Base-by-base conservation (phyloP, 2,888 invertebrate species). In the Lasioglossum pauxillum region DNA sequence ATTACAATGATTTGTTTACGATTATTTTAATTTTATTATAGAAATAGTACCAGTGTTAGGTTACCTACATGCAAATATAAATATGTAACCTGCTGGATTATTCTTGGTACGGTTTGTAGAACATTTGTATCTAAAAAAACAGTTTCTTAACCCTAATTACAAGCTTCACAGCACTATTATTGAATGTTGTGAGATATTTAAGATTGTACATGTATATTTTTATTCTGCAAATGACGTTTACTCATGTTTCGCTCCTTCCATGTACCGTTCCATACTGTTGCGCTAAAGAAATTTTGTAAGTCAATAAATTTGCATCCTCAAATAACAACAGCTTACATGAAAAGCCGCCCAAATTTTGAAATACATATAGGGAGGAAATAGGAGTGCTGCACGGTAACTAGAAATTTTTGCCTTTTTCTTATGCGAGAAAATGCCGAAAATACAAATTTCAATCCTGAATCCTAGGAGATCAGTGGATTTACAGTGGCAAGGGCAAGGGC, bases 281-380 rank as follows among this genome's bases (percentile, higher is more conserved):
- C 49, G 8, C 27, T 64, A 60, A 57, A 75, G 31, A 31, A 69
- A 8, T 53, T 53, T 23, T 23, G 8, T 53, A 53, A 78, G 35
- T 41, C 35, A 84, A 80, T 80, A 74, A 77, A 76, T 49, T 41
- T 57, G 44, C 14, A n/a, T 74, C n/a, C 12, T 73, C 35, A 14
- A 67, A 8, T 7, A n/a, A 49, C 67, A 79, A 35, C 23, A 69
- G 44, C 7, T 73, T 79, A 78, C 85, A 85, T 85, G 76, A 77
- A 69, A 75, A 78, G 35, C 5, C 8, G 35, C 14, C 27, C 27
- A 14, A 27, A 5, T 31, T 64, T 16, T 19, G 2, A 31, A 64
- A 31, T 8, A 16, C 7, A 31, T 16, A 64, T 5, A 3, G n/a
- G 12, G n/a, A 12, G n/a, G 12, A n/a, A 57, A n/a, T n/a, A 4